Base-by-base conservation (phyloP, 2,797 vertebrate species). In the Streptopelia turtur region DNA sequence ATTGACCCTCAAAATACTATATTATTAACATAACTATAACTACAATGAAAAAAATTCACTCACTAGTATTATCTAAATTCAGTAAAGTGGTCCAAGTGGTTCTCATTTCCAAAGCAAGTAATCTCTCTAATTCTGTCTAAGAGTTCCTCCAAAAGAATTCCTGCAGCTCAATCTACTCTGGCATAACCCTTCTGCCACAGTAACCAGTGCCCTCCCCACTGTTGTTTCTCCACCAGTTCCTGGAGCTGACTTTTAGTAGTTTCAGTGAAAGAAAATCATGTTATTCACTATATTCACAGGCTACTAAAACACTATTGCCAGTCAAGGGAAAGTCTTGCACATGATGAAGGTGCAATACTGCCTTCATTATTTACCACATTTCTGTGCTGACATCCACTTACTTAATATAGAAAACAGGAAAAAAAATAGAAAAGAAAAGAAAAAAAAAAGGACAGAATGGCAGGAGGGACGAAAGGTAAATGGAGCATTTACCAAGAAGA, bases 401-500 rank as follows among this genome's bases (percentile, higher is more conserved):
- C 0, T 2, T 16, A 65, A 66, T 27, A 65, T 0, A 1, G 23
- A 65, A 82, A 75, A 75, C 1, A 20, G 14, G 52, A 10, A 17
- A 65, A 13, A 60, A 13, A 16, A 70, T 50, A 11, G 4, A 7
- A 18, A 59, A 21, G 6, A 33, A 28, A 0, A 4, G 37, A 10
- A 37, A 37, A 37, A 11, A 49, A 10, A 33, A n/a, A 23, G 4
- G 5, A 50, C 8, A 83, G 14, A 69, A 80, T 0, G 0, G 1
- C 15, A 37, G 7, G n/a, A 61, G 5, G 13, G 14, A 65, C 4
- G 1, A 93, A 92, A 30, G 23, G 52, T 9, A 47, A 45, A 82
- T 9, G 7, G 68, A 83, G 12, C 56, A 16, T 24, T 37, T 41
- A 57, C 33, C 56, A 88, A 70, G 33, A 82, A 81, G 23, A 64